Evolutionary conservation across 2,113 vertebrate species (phyloP).

Genomic region (Melospiza melodia): DNA sequence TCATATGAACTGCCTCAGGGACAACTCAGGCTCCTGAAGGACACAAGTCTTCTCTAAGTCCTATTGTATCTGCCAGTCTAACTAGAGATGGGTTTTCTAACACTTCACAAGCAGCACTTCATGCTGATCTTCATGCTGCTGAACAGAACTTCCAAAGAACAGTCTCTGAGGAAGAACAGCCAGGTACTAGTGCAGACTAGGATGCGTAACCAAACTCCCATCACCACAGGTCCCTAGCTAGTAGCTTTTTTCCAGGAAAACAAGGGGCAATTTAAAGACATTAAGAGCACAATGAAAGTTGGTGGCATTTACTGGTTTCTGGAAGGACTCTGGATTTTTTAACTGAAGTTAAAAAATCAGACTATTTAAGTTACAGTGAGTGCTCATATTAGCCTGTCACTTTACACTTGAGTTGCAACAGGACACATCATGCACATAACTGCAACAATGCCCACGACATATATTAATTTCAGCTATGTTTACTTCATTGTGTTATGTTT

Average conservation of each 20-base stretch:
- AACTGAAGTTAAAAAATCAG: not conserved
- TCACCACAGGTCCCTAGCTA: too few species aligned
- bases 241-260: not conserved
- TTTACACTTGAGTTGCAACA: not conserved
- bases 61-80: not conserved
- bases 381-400: accelerated
- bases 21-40: not conserved
- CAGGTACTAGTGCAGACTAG: not conserved
- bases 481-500: not conserved
- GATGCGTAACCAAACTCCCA: not conserved
- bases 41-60: not conserved
- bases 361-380: not conserved
- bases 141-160: not conserved
- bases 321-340: not conserved
- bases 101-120: not conserved
- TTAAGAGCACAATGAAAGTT: not conserved
- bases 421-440: not conserved
- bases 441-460: not conserved
- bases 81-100: not conserved
- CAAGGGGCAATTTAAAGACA: not conserved
- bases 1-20: not conserved
- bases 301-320: not conserved
- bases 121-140: not conserved
- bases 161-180: not conserved
- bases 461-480: not conserved